Conservation (phyloP, 2,113 vertebrate species). For the Diphyllodes magnificus region DNA sequence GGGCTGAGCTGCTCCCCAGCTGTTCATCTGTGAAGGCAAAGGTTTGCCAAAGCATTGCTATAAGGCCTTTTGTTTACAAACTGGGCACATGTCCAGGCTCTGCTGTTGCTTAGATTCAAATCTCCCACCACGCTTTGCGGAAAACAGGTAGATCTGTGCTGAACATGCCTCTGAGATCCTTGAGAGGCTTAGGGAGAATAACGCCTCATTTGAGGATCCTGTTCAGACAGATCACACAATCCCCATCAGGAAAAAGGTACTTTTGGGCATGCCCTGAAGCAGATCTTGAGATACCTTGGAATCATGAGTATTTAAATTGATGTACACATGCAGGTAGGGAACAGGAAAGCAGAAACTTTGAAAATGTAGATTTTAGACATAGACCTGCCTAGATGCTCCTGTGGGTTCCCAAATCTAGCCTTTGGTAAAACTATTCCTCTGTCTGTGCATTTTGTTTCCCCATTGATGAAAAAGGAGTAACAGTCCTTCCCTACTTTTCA, state of each 20-base stretch:
- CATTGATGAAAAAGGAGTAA: not conserved
- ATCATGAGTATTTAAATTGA: not conserved
- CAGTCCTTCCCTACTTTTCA: not conserved
- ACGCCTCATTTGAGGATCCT: not conserved
- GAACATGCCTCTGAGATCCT: not conserved
- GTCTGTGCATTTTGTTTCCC: not conserved
- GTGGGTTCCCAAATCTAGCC: not conserved
- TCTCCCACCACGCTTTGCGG: not conserved
- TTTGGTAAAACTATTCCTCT: not conserved
- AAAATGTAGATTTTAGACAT: not conserved
- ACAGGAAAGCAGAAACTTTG: not conserved
- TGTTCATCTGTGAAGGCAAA: not conserved
- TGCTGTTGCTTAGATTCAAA: not conserved
- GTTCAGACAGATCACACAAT: not conserved
- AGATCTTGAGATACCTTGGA: not conserved
- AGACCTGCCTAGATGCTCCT: not conserved
- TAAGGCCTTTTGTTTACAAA: not conserved
- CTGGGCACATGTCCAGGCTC: not conserved
- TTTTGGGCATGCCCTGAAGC: not conserved
- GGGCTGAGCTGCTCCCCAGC: not conserved
- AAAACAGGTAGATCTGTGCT: not conserved
- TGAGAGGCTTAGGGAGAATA: not conserved
- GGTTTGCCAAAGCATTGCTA: not conserved
- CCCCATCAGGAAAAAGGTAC: not conserved
- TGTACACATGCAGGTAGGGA: fast-evolving